These are phyloP conservation scores for Ectemnius continuus DNA, from an alignment of 2,888 invertebrate species.

Conservation along the genomic window DNA sequence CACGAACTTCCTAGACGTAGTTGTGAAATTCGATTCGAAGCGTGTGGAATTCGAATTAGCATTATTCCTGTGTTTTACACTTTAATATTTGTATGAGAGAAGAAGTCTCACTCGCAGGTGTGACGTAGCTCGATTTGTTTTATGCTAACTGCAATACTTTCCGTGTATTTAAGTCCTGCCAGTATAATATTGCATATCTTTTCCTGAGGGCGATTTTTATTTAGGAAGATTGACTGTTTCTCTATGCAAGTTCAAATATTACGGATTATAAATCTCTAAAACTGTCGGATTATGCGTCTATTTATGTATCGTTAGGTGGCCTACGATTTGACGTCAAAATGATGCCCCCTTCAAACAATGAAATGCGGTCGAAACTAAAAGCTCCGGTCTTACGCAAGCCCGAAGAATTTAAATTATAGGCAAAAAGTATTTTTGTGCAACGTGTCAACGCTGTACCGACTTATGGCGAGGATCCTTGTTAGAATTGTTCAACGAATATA, in stretches of 20 bases:
- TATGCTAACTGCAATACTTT: no score
- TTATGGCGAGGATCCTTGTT: constrained; percentile 44
- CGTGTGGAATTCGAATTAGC: no score
- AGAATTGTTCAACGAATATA: neutral
- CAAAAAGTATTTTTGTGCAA: constrained; percentile 52
- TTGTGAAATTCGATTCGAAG: no score
- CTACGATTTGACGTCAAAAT: constrained; percentile 61
- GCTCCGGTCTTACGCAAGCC: constrained; percentile 40
- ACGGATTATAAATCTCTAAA: constrained; percentile 49
- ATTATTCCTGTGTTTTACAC: no score
- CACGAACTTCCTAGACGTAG: no score
- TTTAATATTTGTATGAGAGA: no score
- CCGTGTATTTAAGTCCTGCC: no score
- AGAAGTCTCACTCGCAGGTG: no score
- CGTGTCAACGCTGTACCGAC: constrained; percentile 46
- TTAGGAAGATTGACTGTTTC: neutral
- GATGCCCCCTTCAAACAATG: constrained; percentile 48
- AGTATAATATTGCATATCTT: no score
- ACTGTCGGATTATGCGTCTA: constrained; percentile 54
- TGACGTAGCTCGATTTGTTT: no score
- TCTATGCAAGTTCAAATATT: no score
- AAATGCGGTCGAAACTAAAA: constrained; percentile 34
- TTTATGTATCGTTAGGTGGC: constrained; percentile 61
- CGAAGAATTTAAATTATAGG: constrained; percentile 41
- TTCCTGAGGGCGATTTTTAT: no score